A percentile compares a stretch with the other conserved stretches of the same genome.
Conservation (phyloP, 2,888 invertebrate species). For the Eristalinus aeneus region DNA sequence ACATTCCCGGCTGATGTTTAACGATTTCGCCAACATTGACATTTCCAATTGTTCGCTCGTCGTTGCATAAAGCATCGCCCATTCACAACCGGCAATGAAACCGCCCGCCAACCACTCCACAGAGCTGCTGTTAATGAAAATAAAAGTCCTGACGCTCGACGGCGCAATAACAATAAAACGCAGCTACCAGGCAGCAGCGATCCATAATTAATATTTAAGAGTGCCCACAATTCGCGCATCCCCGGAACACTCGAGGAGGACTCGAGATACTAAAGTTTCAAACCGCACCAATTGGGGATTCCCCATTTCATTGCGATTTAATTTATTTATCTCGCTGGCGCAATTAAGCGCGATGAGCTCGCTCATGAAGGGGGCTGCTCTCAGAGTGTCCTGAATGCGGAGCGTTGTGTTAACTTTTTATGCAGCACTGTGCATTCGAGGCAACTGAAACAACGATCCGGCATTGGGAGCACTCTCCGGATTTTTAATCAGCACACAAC, state of each 20-base stretch:
- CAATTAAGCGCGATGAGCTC: slow-evolving; percentile 6
- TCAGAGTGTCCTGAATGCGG: not conserved
- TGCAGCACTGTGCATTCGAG: not conserved
- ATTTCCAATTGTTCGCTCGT: not conserved
- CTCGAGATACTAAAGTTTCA: not conserved
- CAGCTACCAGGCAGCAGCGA: not conserved
- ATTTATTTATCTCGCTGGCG: slow-evolving; percentile 11
- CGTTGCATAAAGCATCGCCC: not conserved
- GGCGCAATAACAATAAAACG: not conserved
- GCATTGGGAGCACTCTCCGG: not conserved
- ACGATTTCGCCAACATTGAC: slow-evolving; percentile 7
- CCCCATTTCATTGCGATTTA: slow-evolving; percentile 13
- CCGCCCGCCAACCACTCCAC: not conserved
- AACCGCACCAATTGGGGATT: not conserved
- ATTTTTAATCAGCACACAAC: not conserved
- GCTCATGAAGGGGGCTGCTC: not conserved
- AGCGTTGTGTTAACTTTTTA: not conserved
- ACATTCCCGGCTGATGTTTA: not conserved
- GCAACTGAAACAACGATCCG: not conserved
- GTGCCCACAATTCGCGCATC: slow-evolving; percentile 7
- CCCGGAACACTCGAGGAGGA: not conserved
- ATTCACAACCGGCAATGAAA: not conserved
- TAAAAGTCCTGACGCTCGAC: not conserved
- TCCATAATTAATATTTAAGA: slow-evolving; percentile 5
- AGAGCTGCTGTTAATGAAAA: not conserved